A percentile compares a stretch with the other conserved stretches of the same genome.
Evolutionary conservation across 2,113 vertebrate genomes (phyloP).

Genomic region (Fregata magnificens): DNA sequence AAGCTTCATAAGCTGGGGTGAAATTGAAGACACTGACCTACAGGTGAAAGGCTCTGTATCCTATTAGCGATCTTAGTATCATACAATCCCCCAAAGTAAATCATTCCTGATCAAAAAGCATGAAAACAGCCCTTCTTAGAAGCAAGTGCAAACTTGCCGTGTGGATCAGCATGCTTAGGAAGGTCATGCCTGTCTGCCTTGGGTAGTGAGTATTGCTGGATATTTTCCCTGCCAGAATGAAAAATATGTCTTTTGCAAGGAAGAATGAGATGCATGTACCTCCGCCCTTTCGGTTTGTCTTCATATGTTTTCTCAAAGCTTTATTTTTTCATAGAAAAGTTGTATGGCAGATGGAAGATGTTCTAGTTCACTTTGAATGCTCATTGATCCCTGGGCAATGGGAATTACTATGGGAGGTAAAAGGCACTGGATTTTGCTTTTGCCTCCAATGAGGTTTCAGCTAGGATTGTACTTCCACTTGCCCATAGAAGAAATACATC

Average conservation of each 20-base stretch:
- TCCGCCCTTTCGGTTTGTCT: background rate
- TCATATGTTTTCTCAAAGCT: background rate
- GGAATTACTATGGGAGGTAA: background rate
- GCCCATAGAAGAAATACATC: background rate
- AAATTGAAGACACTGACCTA: background rate
- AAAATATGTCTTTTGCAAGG: background rate
- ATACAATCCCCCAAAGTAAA: background rate
- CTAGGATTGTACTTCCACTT: background rate
- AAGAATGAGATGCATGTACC: background rate
- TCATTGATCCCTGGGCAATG: accelerated
- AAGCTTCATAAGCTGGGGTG: background rate
- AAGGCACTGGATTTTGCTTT: background rate
- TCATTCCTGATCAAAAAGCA: background rate
- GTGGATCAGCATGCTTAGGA: background rate
- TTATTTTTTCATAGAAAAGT: background rate
- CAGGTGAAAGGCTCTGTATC: background rate
- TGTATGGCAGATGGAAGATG: background rate
- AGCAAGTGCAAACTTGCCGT: background rate
- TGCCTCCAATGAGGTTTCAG: background rate
- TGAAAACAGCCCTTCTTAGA: background rate
- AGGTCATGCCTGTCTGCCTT: background rate
- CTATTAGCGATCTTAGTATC: background rate
- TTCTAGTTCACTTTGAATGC: background rate
- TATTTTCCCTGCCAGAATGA: background rate
- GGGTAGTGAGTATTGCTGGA: background rate